Evolutionary conservation across 2,797 vertebrate species (phyloP).

Genomic region (Pachyuromys duprasi): DNA sequence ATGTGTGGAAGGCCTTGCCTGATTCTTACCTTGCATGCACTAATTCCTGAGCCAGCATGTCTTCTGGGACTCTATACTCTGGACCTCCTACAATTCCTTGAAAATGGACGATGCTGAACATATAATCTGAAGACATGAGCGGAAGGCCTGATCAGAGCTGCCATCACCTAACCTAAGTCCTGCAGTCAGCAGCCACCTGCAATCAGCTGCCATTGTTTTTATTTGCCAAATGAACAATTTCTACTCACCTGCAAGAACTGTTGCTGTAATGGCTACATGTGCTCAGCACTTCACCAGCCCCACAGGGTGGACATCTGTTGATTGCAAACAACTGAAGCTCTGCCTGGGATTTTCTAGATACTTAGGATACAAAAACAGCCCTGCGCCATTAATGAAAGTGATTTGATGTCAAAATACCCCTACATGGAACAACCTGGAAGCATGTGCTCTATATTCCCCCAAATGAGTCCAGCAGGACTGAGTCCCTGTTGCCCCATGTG

Average conservation of each 20-base stretch:
- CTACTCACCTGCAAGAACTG: not conserved
- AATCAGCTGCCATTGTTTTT: not conserved
- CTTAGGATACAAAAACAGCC: not conserved
- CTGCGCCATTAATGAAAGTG: not conserved
- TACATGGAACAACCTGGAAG: not conserved
- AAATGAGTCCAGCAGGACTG: not conserved
- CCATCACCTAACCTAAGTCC: not conserved
- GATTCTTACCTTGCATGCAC: slow-evolving; percentile 3
- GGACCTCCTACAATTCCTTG: not conserved
- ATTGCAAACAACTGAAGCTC: not conserved
- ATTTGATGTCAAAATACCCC: not conserved
- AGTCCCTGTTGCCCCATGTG: not conserved
- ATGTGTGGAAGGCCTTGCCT: not conserved
- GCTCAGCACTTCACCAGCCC: slow-evolving; percentile 1
- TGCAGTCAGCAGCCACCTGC: not conserved
- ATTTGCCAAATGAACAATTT: not conserved
- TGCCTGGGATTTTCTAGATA: not conserved
- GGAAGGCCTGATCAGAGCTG: not conserved
- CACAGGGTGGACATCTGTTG: not conserved
- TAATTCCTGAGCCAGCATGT: not conserved
- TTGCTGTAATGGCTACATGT: not conserved
- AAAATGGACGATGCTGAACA: not conserved
- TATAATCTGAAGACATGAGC: not conserved
- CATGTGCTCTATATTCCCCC: not conserved
- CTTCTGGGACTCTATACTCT: not conserved